Base-by-base conservation (phyloP, 2,797 vertebrate species). In the Linurgus olivaceus region DNA sequence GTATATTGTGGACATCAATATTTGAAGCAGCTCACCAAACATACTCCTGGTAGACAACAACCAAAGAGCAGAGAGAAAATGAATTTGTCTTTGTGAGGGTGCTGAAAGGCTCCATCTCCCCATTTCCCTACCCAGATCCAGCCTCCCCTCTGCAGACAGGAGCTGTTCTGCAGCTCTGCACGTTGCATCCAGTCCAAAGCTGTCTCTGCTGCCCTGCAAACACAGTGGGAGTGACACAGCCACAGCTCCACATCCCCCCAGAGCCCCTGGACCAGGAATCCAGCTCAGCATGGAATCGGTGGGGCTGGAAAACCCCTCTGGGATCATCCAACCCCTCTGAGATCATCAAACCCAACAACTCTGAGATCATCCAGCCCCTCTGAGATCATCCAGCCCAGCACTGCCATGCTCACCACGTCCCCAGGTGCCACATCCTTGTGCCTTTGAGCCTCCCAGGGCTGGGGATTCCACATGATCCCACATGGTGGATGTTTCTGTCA, bases 211-310 rank as follows among this genome's bases (percentile, higher is more conserved):
- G 6, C 65, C 19, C 66, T 55, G 47, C 7, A 5, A 54, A 44
- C 0, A 0, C 29, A 13, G 61, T 2, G 14, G 14, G 67, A 65
- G 40, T 0, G 0, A 28, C 11, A 2, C 7, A 4, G 63, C 17
- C 48, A 12, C 5, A 0, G 81, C 78, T 83, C 48, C 50, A 9
- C 72, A 15, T 12, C 67, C 8, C 10, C 77, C 7, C 0, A 13
- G 90, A 11, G 63, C 18, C 33, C 1, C 0, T 8, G 10, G 2
- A 10, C 1, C 44, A 5, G 74, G 50, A 65, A n/a, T 0, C 25
- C 1, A 23, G 76, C 61, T 65, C 42, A 42, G 17, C 79, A 26
- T 7, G 51, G 63, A 4, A 24, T 4, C 79, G 26, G 12, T 10
- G 72, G 35, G 65, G 65, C 21, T 77, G 72, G 38, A 58, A 61